Evolutionary conservation across 2,888 invertebrate genomes (phyloP), one percentile per base, ranked within the genome.

Genomic region (Oegoconia quadripuncta): DNA sequence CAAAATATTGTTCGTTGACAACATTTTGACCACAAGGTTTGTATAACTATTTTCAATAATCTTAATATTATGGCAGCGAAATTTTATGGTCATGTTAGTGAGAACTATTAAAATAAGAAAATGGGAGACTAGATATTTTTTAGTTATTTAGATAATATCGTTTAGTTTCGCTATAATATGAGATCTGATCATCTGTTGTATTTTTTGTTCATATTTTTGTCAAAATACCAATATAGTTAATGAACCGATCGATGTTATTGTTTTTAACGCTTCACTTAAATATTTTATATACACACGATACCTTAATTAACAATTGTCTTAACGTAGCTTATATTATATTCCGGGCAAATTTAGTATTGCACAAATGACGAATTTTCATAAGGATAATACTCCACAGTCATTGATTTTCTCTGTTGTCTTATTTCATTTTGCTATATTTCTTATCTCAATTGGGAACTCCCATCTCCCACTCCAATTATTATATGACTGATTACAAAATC

Each of bases 401-500:
- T 16, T 12, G 4, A 25, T 13, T 23, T 23, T 23, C 15, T 15
- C 17, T 7, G 4, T 26, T 9, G 16, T 7, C 6, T 34, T 7
- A 25, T 15, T 35, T 15, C 27, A 13, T 27, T 30, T 31, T 16
- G 89, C 88, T 28, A 90, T 67, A 54, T 90, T 90, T 43, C 64
- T 65, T 47, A 65, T 83, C 62, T 91, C 91, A 5, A 88, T 55
- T 20, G 91, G 91, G 58, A 91, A 79, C 54, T 90, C 88, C 84
- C 89, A 88, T 68, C 89, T 74, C 35, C 74, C 81, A 25, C 48
- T 64, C 88, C 88, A 88, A 33, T 72, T 23, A 13, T 32, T 61
- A 15, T 59, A 56, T 12, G 81, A 69, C 33, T 74, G 70, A 44
- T 78, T 78, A 37, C 95, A 95, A 60, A 90, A 89, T 38, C 89